Base-by-base conservation (phyloP, 2,888 invertebrate genomes). In the Caenorhabditis auriculariae region DNA sequence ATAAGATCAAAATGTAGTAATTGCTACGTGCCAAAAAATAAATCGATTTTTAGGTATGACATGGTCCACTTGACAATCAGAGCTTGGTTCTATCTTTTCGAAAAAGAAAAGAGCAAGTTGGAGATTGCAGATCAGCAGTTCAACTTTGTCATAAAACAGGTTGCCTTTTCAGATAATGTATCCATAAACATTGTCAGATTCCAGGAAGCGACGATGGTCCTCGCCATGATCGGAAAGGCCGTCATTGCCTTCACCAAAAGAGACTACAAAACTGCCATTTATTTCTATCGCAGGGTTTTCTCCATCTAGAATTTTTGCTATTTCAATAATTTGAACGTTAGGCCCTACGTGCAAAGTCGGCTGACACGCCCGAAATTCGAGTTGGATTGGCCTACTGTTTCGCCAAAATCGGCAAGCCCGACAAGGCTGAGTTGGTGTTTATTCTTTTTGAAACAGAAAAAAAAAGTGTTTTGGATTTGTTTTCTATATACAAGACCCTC, bases 41-140 rank as follows among this genome's bases (percentile, higher is more conserved):
- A n/a, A n/a, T n/a, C n/a, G n/a, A n/a, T n/a, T n/a, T 38, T 39
- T 9, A 50, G 54, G 50, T 98, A 96, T 84, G 96, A 99, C 82
- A 94, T 90, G 89, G 94, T 94, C 83, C 98, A 99, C 87, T 87
- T 99, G 66, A 87, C 99, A 69, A 96, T 98, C 0, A 87, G 96
- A 77, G 98, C 98, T 3, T 98, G 95, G 83, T 98, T 96, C 83
- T 98, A 95, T 80, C 86, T 99, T 7, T 86, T 96, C 32, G 98
- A 99, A 86, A 72, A 75, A 29, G 70, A 69, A 12, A 72, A 73
- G 50, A 59, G 98, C 28, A 75, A 76, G 55, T 56, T 96, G 91
- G 96, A 98, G 66, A 96, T 98, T 84, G 98, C 98, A 0, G 96
- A 98, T 86, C 93, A 95, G 0, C 98, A 99, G 83, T 98, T 98